Base-by-base conservation (phyloP, 2,888 invertebrate genomes). In the Pseudeuparius sepicola region DNA sequence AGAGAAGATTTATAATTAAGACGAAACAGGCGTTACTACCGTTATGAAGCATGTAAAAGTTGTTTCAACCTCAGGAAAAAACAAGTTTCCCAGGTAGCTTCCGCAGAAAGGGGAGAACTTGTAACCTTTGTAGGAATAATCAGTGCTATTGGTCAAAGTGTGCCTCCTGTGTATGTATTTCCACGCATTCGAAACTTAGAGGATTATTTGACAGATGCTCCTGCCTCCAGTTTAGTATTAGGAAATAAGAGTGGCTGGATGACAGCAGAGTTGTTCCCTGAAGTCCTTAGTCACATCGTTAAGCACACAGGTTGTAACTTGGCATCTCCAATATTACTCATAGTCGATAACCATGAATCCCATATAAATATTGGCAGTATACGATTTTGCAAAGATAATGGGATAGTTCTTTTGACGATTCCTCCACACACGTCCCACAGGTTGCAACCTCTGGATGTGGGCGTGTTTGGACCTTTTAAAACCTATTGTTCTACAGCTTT, bases 341-440 rank as follows among this genome's bases (percentile, higher is more conserved):
- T 20, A n/a, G n/a, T 20, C n/a, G 20, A 20, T 20, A 20, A 20
- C n/a, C 20, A 20, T 20, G 20, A 7, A 6, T 20, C n/a, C 7
- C n/a, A n/a, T n/a, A n/a, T n/a, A n/a, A n/a, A n/a, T n/a, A n/a
- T n/a, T n/a, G n/a, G n/a, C n/a, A n/a, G n/a, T n/a, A n/a, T n/a
- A n/a, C n/a, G n/a, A n/a, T n/a, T n/a, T n/a, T n/a, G n/a, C n/a
- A n/a, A n/a, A n/a, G n/a, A n/a, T n/a, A n/a, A n/a, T n/a, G 55
- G 55, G 4, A 47, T 40, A 20, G 17, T 52, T 11, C 23, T 56
- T 30, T 34, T 56, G 14, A 50, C 55, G 6, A 50, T 60, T 35
- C 54, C 56, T 13, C 55, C 55, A 4, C 55, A 59, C 31, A 48
- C 47, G 39, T 28, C 10, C 3, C 42, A 42, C 27, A 12, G 27